These are phyloP conservation scores for Metopia argyrocephala DNA, from an alignment of 2,888 invertebrate species.

Conservation along the genomic window DNA sequence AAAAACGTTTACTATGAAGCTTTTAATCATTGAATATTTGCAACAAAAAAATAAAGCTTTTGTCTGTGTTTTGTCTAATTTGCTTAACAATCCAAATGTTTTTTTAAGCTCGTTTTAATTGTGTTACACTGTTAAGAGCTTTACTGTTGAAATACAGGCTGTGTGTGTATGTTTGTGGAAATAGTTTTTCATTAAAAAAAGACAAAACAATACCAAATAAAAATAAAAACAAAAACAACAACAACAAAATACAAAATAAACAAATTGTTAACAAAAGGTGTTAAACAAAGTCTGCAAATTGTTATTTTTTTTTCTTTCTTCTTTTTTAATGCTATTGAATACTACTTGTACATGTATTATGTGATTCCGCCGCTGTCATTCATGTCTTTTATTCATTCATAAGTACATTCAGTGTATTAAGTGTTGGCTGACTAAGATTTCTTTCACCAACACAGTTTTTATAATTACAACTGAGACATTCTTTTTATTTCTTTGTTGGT, in stretches of 20 bases:
- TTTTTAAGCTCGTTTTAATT: conserved; percentile 37
- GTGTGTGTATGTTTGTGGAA: too few relatives aligned
- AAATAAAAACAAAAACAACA: too few relatives aligned
- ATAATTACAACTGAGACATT: too few relatives aligned
- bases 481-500: too few relatives aligned
- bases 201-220: conserved; percentile 6
- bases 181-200: conserved; percentile 18
- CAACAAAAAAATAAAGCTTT: conserved; percentile 53
- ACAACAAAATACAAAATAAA: neutral
- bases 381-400: conserved; percentile 1
- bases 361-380: too few relatives aligned
- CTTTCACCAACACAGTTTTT: too few relatives aligned
- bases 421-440: neutral
- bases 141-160: too few relatives aligned
- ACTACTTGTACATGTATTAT: too few relatives aligned
- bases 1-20: conserved; percentile 34
- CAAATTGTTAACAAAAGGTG: conserved; percentile 16
- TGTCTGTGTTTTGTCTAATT: conserved; percentile 17
- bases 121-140: neutral
- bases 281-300: conserved; percentile 21
- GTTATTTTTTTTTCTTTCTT: too few relatives aligned
- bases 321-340: too few relatives aligned
- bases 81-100: conserved; percentile 9
- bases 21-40: conserved; percentile 22
- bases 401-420: conserved; percentile 28